Evolutionary conservation across 2,797 vertebrate genomes (phyloP).

Genomic region (Kryptopterus vitreolus): DNA sequence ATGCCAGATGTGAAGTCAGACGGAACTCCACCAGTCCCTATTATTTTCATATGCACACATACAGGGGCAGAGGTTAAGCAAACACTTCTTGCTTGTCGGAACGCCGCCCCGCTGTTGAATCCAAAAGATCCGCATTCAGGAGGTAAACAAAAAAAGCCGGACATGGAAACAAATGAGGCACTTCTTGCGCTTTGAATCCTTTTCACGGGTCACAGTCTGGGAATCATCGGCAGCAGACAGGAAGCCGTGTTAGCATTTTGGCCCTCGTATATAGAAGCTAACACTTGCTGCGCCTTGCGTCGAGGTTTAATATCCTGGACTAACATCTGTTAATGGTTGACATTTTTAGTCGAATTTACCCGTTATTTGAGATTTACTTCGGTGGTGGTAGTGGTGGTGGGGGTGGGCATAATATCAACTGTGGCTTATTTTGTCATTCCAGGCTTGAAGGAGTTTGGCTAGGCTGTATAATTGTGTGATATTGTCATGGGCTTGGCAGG

Average conservation of each 20-base stretch:
- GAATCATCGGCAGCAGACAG: conserved; percentile 51
- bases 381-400: no score
- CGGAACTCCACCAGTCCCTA: conserved; percentile 35
- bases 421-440: not conserved
- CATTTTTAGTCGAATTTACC: conserved; percentile 59
- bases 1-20: conserved; percentile 54
- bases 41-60: conserved; percentile 61
- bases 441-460: not conserved
- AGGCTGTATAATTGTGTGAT: not conserved
- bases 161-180: conserved; percentile 1
- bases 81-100: conserved; percentile 32
- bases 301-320: conserved; percentile 48
- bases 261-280: conserved; percentile 57
- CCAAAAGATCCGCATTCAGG: not conserved
- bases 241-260: conserved; percentile 63
- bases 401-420: conserved; percentile 19
- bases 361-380: conserved; percentile 4
- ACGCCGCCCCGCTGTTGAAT: conserved; percentile 13
- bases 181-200: not conserved
- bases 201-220: not conserved
- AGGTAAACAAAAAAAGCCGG: not conserved
- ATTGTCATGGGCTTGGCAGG: not conserved
- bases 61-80: conserved; percentile 66
- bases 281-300: conserved; percentile 39
- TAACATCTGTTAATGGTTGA: conserved; percentile 48